Base-by-base conservation (phyloP, 2,113 vertebrate genomes). In the Caretta caretta region DNA sequence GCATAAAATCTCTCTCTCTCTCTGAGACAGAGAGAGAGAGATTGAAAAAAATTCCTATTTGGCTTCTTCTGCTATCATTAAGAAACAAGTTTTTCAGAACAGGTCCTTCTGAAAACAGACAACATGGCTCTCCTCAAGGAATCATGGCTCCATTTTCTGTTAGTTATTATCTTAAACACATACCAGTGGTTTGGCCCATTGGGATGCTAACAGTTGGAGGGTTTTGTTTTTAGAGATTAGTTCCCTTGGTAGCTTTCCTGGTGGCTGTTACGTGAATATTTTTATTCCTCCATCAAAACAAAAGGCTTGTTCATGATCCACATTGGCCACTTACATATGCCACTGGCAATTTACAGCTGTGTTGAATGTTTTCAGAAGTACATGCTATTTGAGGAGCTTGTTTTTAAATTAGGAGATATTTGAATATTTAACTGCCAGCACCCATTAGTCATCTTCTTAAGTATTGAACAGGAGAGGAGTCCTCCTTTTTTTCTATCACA, bases 131-230 rank as follows among this genome's bases (percentile, higher is more conserved):
- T 81, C 14, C 80, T 54, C 51, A 42, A 38, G 50, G 51, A 54
- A 56, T 54, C 9, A 20, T 3, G n/a, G 12, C 51, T 4, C 6
- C 1, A 2, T 1, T n/a, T n/a, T 84, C 42, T 92, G 48, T n/a
- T 59, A n/a, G 31, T 79, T 90, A 49, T 1, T 7, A 2, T 46
- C 3, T 80, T 50, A 53, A 93, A 46, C 12, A 78, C 17, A 35
- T 3, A 80, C 0, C 0, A 35, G 7, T 17, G n/a, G 29, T 12
- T 0, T 80, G 72, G 56, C 56, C 79, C 11, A 22, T 2, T 46
- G 27, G 13, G 93, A 62, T 14, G 22, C 48, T 49, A 0, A 0
- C 38, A 80, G 49, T 6, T 84, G 6, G 12, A 82, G 27, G 25
- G 51, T 5, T 53, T 13, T 88, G 62, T 16, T 76, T 75, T 83